Percentiles rank a stretch among this genome's conserved stretches.
Evolutionary conservation across 2,888 invertebrate genomes (phyloP).

Genomic region (Phlogophora meticulosa): DNA sequence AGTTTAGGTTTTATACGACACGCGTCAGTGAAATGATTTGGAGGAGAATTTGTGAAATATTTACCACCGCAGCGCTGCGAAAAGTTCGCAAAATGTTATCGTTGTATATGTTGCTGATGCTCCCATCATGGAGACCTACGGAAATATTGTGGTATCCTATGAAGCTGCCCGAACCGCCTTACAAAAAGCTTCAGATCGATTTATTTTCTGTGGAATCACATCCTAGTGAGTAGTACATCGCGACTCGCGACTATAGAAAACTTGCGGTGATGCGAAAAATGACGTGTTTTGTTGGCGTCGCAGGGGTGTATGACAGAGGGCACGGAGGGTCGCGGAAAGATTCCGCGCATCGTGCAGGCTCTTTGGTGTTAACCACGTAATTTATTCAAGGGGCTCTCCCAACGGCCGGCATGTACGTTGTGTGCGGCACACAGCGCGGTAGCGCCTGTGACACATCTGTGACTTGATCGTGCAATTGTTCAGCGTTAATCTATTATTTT

Average conservation of each 20-base stretch:
- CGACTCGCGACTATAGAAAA: not conserved
- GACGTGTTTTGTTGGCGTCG: not conserved
- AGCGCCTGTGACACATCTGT: too few relatives aligned
- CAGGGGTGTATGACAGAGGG: slow-evolving; percentile 22
- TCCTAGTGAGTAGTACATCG: not conserved
- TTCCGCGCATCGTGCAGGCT: not conserved
- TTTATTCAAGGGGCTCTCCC: not conserved
- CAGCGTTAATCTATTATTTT: too few relatives aligned
- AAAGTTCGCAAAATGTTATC: slow-evolving; percentile 24
- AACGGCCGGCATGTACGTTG: not conserved
- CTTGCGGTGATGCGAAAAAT: not conserved
- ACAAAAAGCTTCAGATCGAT: not conserved
- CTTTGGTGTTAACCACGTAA: not conserved
- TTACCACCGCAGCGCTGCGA: slow-evolving; percentile 8
- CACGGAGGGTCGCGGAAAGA: slow-evolving; percentile 5
- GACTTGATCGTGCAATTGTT: too few relatives aligned
- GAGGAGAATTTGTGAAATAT: slow-evolving; percentile 33
- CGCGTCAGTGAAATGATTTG: slow-evolving; percentile 17
- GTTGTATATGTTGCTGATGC: slow-evolving; percentile 17
- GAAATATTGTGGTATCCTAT: slow-evolving; percentile 1
- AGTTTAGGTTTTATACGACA: not conserved
- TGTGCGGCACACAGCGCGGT: not conserved
- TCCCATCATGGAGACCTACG: not conserved
- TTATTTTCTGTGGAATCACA: not conserved
- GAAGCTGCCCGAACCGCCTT: not conserved